Evolutionary conservation across 2,113 vertebrate species (phyloP), one percentile per base, ranked within the genome.

Genomic region (Atrichornis clamosus): DNA sequence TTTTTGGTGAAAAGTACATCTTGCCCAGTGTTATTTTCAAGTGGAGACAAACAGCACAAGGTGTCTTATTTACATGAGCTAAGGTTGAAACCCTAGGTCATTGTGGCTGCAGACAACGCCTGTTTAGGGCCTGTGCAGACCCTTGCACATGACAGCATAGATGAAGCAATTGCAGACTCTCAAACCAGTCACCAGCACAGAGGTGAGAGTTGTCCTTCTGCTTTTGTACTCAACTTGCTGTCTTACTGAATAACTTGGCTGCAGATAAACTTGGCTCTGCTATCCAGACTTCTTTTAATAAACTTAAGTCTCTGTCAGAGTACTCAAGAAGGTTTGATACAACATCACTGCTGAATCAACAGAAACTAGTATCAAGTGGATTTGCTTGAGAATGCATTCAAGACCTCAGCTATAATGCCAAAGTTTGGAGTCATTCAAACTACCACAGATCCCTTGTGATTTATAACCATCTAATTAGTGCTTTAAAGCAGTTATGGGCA

Each of bases 301-400:
- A 95, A 96, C 93, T 84, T 70, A 64, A 89, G 60, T 41, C 59
- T 85, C 64, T 7, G 6, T 89, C 69, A 19, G 73, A 81, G 44
- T 52, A 64, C 84, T 95, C 77, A 60, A 73, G 73, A 67, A 89
- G 67, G 69, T 75, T 91, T 92, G 93, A 91, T 92, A 89, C 1
- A 5, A 81, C 93, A 91, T 87, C 89, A n/a, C 32, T 89, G 89
- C 95, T 97, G 94, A 94, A 75, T 92, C 93, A 92, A 94, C 93
- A 94, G 87, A 95, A 95, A 95, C 47, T 52, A 53, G 56, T 62
- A 81, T 50, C 0, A 5, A 95, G 76, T 68, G 73, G 77, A 91
- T 95, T 95, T 91, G 75, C 77, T 72, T 76, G 56, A 30, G 47
- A 95, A 70, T 53, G 30, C 44, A 33, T 81, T 86, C 53, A 81